These are phyloP conservation scores for Xenopus borealis DNA, from an alignment of 2,113 vertebrate species.

Conservation along the genomic window DNA sequence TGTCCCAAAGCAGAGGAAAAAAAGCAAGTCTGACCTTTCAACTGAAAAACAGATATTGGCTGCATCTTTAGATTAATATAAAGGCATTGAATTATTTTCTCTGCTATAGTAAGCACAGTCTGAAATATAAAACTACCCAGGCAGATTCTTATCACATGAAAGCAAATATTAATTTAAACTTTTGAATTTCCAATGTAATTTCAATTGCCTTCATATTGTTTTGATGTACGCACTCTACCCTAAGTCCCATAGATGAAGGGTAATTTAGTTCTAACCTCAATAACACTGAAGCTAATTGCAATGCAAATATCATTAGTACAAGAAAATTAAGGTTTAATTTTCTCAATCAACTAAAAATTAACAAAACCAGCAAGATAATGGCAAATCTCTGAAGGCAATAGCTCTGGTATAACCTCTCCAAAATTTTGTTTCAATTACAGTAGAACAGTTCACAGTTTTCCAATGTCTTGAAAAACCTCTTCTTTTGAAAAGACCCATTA, in stretches of 20 bases:
- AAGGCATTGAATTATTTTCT: too few species aligned
- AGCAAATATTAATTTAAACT: slow-evolving; percentile 19
- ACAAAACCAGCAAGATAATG: slow-evolving; percentile 54
- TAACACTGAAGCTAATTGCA: slow-evolving; percentile 50
- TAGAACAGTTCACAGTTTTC: slow-evolving; percentile 3
- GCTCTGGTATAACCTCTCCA: slow-evolving; percentile 45
- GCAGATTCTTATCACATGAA: too few species aligned
- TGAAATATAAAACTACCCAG: too few species aligned
- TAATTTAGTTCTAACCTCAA: slow-evolving; percentile 47
- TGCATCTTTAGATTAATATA: too few species aligned
- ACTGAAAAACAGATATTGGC: too few species aligned
- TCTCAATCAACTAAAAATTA: slow-evolving; percentile 56
- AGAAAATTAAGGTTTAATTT: slow-evolving; percentile 63
- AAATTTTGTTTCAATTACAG: slow-evolving; percentile 46
- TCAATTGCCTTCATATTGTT: slow-evolving; percentile 8
- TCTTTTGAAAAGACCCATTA: too few species aligned
- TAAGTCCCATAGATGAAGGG: slow-evolving; percentile 23
- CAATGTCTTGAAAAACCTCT: neutral
- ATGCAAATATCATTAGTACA: slow-evolving; percentile 56
- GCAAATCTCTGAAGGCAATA: slow-evolving; percentile 46
- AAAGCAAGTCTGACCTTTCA: too few species aligned
- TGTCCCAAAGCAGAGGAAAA: too few species aligned
- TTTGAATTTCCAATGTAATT: slow-evolving; percentile 2
- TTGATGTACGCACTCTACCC: slow-evolving; percentile 5
- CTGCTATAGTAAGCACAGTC: too few species aligned